Conservation (phyloP, 1,140 invertebrate species). For the Nomia melanderi region DNA sequence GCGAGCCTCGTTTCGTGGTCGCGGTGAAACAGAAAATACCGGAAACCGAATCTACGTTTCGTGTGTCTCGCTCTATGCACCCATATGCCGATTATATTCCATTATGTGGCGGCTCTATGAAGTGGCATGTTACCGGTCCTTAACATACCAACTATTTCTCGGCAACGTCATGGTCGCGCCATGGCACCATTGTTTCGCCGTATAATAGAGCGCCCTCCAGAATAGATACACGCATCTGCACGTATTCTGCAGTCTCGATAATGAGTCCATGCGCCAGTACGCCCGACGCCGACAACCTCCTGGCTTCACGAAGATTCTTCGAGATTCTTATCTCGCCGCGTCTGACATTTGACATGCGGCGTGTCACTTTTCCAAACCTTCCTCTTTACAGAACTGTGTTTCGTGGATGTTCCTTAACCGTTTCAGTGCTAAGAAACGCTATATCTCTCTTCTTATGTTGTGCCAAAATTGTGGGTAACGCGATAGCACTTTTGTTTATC, state of each 20-base stretch:
- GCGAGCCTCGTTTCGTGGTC: no score
- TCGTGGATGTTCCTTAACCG: no score
- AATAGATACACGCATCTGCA: conserved; percentile 19
- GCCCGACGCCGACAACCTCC: conserved; percentile 33
- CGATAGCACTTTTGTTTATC: no score
- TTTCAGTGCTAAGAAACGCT: no score
- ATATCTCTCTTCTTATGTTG: no score
- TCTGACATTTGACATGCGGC: conserved; percentile 55
- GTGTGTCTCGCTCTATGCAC: conserved; percentile 11
- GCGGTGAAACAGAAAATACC: no score
- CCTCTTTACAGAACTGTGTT: no score
- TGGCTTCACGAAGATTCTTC: conserved; percentile 27
- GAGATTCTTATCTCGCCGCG: conserved; percentile 49
- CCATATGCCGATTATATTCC: conserved; percentile 41
- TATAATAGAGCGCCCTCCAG: conserved; percentile 37
- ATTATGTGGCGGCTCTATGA: conserved; percentile 37
- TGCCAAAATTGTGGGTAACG: no score
- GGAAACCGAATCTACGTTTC: conserved; percentile 21
- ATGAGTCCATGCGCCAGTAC: conserved; percentile 36
- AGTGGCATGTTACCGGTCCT: conserved; percentile 26
- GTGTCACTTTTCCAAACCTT: conserved; percentile 26
- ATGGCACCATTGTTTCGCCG: conserved; percentile 38
- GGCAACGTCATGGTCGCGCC: conserved; percentile 25
- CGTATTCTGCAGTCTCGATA: conserved; percentile 35
- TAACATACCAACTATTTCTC: conserved; percentile 38